Evolutionary conservation across 2,797 vertebrate genomes (phyloP).

Genomic region (Pogonophryne albipinna): DNA sequence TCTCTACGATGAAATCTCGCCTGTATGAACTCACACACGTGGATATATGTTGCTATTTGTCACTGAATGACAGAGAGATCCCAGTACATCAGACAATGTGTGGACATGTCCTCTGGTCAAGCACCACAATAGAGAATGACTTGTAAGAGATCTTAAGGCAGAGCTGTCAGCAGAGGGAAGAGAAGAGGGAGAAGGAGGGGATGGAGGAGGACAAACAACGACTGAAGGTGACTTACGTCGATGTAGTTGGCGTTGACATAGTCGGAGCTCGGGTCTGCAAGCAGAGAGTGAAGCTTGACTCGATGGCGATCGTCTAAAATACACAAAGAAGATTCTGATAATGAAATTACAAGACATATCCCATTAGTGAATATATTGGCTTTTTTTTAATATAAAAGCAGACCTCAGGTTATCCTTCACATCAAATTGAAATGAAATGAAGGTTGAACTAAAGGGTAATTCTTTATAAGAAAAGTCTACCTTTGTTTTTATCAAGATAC

Average conservation of each 20-base stretch:
- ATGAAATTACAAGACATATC: not conserved
- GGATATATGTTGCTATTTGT: not conserved
- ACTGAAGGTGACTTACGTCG: conserved; percentile 88
- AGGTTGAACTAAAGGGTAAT: not conserved
- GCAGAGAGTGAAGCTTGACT: conserved; percentile 93
- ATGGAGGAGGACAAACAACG: conserved; percentile 6
- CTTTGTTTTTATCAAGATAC: not conserved
- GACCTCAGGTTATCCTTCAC: not conserved
- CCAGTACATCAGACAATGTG: not conserved
- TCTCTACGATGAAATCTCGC: conserved; percentile 34
- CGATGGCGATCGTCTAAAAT: conserved; percentile 93
- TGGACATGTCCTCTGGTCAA: conserved; percentile 25
- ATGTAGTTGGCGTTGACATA: conserved; percentile 98
- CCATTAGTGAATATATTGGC: not conserved
- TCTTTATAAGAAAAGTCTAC: not conserved
- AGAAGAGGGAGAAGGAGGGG: not conserved
- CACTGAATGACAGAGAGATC: conserved; percentile 25
- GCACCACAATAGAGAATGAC: conserved; percentile 10
- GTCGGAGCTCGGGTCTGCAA: conserved; percentile 93
- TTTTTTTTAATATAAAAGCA: not conserved
- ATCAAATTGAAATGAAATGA: not conserved
- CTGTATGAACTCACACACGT: not conserved
- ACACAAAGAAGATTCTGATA: not conserved
- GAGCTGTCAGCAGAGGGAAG: conserved; percentile 18
- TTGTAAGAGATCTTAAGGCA: conserved; percentile 1